Evolutionary conservation across 2,888 invertebrate species (phyloP), one percentile per base, ranked within the genome.

Genomic region (Ectropis crepuscularia): DNA sequence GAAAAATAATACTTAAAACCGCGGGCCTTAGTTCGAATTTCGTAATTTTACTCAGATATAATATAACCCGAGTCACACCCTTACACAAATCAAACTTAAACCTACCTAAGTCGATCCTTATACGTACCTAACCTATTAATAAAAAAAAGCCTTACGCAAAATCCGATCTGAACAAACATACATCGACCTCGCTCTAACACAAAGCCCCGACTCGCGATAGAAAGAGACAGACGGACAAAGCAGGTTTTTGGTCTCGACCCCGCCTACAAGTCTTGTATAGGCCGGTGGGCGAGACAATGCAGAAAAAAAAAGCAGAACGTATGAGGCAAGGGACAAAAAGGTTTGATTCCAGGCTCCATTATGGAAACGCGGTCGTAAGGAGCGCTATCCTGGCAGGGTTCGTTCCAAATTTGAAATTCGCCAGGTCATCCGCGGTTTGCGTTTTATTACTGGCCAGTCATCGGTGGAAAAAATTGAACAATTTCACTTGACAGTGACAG

Each of bases 281-380:
- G 73, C 85, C 81, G 87, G 86, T 87, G 85, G 83, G 82, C 80
- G 82, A 84, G 82, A 86, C 87, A 87, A 85, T 85, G 80, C 76
- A 28, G 75, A 78, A 85, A 88, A 87, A 85, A 83, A 82, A 80
- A 76, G 78, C 83, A 84, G 85, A 86, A 57, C 78, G 79, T 77
- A 75, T 74, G 74, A 76, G 63, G 81, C 80, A 82, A 85, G 86
- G 86, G 87, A 88, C 88, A 88, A 86, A 87, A 87, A 88, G 88
- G 87, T 83, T 80, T 71, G 65, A 79, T 82, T 51, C 79, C 81
- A 67, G 79, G 80, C 79, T 75, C 82, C 86, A 87, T 86, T 87
- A 87, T 86, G 70, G 57, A 57, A 53, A 53, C 70, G 84, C 72
- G 85, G 82, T 82, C 76, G 81, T 65, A 82, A 83, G 88, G 88